Percentiles rank a stretch among this genome's conserved stretches.
These are phyloP conservation scores for Lophochroa leadbeateri DNA, from an alignment of 2,113 vertebrate genomes.

Conservation along the genomic window DNA sequence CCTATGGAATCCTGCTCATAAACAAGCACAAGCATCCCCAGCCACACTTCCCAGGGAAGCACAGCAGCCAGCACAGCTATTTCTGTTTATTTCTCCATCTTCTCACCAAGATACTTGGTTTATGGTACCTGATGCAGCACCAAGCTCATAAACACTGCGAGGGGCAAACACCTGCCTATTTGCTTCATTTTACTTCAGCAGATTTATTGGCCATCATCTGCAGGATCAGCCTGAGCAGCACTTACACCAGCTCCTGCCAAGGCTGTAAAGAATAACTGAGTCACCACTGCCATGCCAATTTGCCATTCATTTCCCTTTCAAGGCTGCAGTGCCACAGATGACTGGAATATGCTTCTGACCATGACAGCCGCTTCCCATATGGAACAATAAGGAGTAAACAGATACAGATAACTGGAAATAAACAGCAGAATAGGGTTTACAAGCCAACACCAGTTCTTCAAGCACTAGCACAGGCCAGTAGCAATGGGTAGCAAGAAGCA, in stretches of 20 bases:
- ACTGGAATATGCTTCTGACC: neutral
- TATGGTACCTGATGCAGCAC: neutral
- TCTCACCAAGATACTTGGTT: neutral
- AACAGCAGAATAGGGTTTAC: neutral
- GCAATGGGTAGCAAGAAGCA: neutral
- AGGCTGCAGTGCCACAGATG: neutral
- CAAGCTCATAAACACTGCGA: neutral
- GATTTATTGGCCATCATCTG: neutral
- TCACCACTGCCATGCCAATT: neutral
- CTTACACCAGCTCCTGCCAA: neutral
- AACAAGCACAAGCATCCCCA: accelerated
- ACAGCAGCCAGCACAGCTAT: neutral
- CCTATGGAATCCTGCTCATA: accelerated
- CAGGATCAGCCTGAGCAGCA: neutral
- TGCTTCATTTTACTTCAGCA: neutral
- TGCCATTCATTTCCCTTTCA: neutral
- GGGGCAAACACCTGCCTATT: neutral
- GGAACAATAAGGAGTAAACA: neutral
- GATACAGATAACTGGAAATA: neutral
- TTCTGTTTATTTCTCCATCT: neutral
- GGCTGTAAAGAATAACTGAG: neutral
- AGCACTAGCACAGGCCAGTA: neutral
- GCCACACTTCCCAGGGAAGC: neutral
- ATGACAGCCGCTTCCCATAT: neutral
- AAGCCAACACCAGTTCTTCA: neutral